Base-by-base conservation (phyloP, 1,140 invertebrate species). In the Trichonephila clavipes region DNA sequence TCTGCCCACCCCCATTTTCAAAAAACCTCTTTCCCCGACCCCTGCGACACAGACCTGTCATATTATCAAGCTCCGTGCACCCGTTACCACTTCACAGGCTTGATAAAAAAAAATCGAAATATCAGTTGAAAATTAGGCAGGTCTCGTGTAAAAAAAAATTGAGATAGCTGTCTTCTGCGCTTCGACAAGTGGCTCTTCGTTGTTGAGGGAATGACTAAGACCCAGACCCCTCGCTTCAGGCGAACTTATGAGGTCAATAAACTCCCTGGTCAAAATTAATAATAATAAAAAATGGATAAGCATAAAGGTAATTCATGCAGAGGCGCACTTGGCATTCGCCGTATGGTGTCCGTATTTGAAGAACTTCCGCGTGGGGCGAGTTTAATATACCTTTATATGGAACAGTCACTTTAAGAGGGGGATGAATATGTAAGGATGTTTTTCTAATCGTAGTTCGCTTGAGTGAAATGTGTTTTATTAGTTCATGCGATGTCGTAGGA, bases 311-410 rank as follows among this genome's bases (percentile, higher is more conserved):
- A 90, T 61, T 64, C 85, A 88, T 34, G 85, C 61, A 0, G 8
- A 66, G 16, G 34, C 72, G 51, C 72, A 82, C 24, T 82, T 62
- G 77, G 89, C 21, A 59, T 10, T n/a, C 89, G 72, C 89, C 77
- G 72, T 91, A 91, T 91, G 89, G 89, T 91, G 89, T 83, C 89
- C 77, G 64, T 24, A 61, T 83, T 18, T 19, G 44, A 90, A 51
- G 40, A 90, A 64, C 89, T 91, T 91, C 89, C 89, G 89, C 89
- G 21, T 91, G 24, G 51, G 88, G 88, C 16, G 69, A 69, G 51
- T 86, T 86, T 86, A 28, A 83, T 83, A 58, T 83, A 19, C 58
- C 61, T 86, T 62, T 61, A 19, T 61, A 86, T 86, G n/a, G 58
- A 62, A 61, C 40, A 86, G 72, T 16, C 72, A 77, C 72, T 77